phyloP scores from a whole-genome alignment of 2,113 vertebrate genomes.

The Halcyon senegalensis region DNA sequence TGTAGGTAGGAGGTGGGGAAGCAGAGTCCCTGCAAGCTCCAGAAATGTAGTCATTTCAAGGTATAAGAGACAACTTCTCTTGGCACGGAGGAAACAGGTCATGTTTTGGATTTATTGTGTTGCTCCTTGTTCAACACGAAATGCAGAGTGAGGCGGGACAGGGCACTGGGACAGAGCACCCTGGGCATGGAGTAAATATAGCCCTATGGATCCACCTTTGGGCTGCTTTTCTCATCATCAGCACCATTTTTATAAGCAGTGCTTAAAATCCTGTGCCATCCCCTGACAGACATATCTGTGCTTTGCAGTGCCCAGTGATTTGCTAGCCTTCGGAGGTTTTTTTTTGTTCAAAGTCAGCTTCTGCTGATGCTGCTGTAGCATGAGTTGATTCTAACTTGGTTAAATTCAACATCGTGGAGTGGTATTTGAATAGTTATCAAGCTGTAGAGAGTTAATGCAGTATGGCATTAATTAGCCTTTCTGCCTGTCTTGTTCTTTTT shows the following conservation, averaged over 20 bases:
- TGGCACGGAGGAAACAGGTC: background rate
- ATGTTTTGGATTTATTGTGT: background rate
- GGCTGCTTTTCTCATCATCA: background rate
- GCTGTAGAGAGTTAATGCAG: conserved; percentile 72
- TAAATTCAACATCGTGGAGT: conserved; percentile 29
- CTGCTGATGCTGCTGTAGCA: background rate
- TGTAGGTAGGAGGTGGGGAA: background rate
- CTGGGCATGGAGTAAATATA: background rate
- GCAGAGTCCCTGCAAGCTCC: background rate
- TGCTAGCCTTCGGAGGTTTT: background rate
- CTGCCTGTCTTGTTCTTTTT: conserved; percentile 71
- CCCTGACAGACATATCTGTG: background rate
- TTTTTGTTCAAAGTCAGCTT: background rate
- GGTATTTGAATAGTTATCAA: conserved; percentile 72
- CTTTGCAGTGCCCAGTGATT: background rate
- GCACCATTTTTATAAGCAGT: background rate
- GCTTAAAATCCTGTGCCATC: background rate
- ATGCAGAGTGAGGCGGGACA: background rate
- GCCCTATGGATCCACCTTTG: fast-evolving
- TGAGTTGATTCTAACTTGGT: background rate
- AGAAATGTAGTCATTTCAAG: background rate
- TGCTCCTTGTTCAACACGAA: background rate
- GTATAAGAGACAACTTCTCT: background rate
- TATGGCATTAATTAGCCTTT: conserved; percentile 75
- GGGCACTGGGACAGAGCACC: background rate